These are phyloP conservation scores for Anoplopoma fimbria DNA, from an alignment of 2,113 vertebrate species.

Conservation along the genomic window DNA sequence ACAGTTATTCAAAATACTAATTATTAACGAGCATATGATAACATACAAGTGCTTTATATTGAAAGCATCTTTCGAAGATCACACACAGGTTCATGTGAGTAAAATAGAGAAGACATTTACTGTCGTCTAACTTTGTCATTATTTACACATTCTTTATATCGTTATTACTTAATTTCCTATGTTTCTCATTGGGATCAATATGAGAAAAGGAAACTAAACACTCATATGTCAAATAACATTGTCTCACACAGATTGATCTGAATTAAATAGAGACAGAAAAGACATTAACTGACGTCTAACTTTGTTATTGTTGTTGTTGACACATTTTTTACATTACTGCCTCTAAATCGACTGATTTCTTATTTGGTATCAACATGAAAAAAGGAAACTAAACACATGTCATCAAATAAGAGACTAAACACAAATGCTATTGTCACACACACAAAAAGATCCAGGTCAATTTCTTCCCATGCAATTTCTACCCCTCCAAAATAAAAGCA, in stretches of 20 bases:
- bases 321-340: background rate
- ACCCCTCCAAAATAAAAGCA: background rate
- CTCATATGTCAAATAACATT: too few species aligned
- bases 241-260: background rate
- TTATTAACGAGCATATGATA: background rate
- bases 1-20: background rate
- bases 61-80: background rate
- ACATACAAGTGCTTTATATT: background rate
- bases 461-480: background rate
- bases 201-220: too few species aligned
- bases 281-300: background rate
- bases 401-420: too few species aligned
- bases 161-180: too few species aligned
- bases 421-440: too few species aligned
- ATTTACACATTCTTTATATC: background rate
- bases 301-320: background rate
- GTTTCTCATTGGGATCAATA: too few species aligned
- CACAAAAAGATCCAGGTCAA: background rate
- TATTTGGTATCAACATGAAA: background rate
- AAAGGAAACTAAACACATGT: background rate
- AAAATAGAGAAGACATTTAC: too few species aligned
- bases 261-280: background rate
- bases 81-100: background rate
- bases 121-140: background rate
- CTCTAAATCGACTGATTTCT: background rate